phyloP scores from a whole-genome alignment of 2,888 invertebrate species.

The Chrysodeixis includens region DNA sequence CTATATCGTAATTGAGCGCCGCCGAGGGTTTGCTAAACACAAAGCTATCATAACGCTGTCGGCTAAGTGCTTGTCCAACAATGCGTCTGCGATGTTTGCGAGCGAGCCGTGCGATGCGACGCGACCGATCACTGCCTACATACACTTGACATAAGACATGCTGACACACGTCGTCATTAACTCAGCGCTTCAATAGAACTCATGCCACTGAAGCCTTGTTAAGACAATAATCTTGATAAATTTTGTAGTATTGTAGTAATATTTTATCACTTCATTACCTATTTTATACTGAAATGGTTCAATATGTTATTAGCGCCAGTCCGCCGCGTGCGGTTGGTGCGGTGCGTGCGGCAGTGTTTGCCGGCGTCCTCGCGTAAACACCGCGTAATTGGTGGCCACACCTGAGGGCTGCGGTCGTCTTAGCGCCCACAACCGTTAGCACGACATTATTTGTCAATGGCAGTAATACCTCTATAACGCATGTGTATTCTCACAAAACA shows the following conservation, averaged over 20 bases:
- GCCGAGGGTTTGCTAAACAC: conserved; percentile 52
- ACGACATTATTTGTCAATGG: background rate
- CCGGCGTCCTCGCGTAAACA: conserved; percentile 35
- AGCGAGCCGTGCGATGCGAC: background rate
- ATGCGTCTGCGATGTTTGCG: conserved; percentile 21
- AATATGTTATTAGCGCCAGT: background rate
- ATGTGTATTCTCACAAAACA: background rate
- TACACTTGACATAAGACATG: background rate
- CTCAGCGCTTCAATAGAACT: no score
- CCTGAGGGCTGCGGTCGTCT: conserved; percentile 38
- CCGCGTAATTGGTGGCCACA: conserved; percentile 53
- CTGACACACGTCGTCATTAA: background rate
- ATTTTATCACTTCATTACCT: no score
- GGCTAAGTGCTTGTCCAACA: conserved; percentile 34
- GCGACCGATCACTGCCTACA: background rate
- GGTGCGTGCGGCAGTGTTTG: conserved; percentile 27
- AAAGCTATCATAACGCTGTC: conserved; percentile 50
- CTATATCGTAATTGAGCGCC: conserved; percentile 36
- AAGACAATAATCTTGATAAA: no score
- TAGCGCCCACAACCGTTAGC: conserved; percentile 8
- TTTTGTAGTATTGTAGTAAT: no score
- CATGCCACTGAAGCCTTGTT: no score
- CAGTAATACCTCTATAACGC: background rate
- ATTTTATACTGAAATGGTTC: background rate
- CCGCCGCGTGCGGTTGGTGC: conserved; percentile 10